These are phyloP conservation scores for Cosmorhoe ocellata DNA, from an alignment of 2,888 invertebrate genomes.

Conservation along the genomic window DNA sequence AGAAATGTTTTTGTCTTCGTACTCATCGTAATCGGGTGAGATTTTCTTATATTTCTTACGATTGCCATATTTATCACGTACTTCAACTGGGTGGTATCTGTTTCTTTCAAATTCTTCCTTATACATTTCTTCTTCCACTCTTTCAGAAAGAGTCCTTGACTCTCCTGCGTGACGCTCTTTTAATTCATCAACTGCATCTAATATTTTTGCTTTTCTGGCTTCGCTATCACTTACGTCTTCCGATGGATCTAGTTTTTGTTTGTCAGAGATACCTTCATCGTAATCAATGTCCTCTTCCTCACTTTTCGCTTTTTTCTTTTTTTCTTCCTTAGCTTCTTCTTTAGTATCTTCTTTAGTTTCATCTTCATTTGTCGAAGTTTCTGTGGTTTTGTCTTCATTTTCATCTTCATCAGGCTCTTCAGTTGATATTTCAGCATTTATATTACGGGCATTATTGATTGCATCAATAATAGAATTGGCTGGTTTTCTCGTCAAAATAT, in stretches of 20 bases:
- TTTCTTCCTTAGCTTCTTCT: constrained; percentile 5
- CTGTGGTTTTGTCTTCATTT: constrained; percentile 17
- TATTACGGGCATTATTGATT: constrained; percentile 30
- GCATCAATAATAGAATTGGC: constrained; percentile 41
- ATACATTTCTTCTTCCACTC: constrained; percentile 64
- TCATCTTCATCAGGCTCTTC: constrained; percentile 15
- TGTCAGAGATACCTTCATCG: constrained; percentile 47
- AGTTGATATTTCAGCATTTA: constrained; percentile 16
- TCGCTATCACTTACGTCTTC: constrained; percentile 56
- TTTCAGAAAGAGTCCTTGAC: constrained; percentile 63
- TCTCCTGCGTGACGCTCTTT: constrained; percentile 67
- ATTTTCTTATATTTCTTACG: constrained; percentile 25
- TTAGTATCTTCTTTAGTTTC: constrained; percentile 10
- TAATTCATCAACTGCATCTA: constrained; percentile 66
- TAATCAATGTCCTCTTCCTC: constrained; percentile 40
- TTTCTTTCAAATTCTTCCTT: constrained; percentile 49
- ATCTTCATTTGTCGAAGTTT: constrained; percentile 24
- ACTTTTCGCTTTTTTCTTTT: constrained; percentile 19
- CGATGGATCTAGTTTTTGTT: constrained; percentile 38
- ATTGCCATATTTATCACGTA: constrained; percentile 49
- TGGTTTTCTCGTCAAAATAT: constrained; percentile 53
- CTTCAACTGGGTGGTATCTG: constrained; percentile 18
- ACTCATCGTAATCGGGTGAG: constrained; percentile 59
- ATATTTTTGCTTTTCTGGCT: constrained; percentile 61
- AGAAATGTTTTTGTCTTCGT: constrained; percentile 49